A percentile compares a stretch with the other conserved stretches of the same genome.
These are phyloP conservation scores for Balaeniceps rex DNA, from an alignment of 2,113 vertebrate genomes.

Conservation along the genomic window DNA sequence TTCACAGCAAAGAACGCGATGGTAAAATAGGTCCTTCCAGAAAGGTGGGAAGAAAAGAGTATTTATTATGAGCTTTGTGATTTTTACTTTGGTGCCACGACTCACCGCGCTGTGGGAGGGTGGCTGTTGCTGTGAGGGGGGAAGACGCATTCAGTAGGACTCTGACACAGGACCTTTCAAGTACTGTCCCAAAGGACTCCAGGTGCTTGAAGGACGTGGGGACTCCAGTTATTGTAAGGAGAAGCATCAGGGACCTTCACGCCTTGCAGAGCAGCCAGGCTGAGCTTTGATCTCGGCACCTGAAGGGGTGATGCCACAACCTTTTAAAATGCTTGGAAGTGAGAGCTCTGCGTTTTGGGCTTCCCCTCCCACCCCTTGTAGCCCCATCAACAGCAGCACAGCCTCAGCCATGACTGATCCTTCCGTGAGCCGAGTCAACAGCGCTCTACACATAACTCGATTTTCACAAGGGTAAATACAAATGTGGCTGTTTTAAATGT, in stretches of 20 bases:
- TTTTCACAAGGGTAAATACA: background rate
- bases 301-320: background rate
- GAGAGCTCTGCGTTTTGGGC: fast-evolving
- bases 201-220: background rate
- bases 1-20: background rate
- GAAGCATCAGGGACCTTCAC: background rate
- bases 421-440: fast-evolving
- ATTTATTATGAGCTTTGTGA: background rate
- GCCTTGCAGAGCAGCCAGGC: background rate
- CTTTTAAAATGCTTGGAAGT: background rate
- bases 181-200: background rate
- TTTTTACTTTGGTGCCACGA: background rate
- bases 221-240: background rate
- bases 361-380: too few species aligned
- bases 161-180: background rate
- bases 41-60: background rate
- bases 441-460: fast-evolving
- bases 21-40: background rate
- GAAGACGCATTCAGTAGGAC: background rate
- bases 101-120: background rate
- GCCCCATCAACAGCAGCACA: background rate
- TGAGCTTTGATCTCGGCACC: background rate
- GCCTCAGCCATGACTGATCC: background rate
- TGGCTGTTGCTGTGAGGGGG: background rate
- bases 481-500: background rate